Conservation (phyloP, 2,888 invertebrate genomes). For the Ceraclea dissimilis region DNA sequence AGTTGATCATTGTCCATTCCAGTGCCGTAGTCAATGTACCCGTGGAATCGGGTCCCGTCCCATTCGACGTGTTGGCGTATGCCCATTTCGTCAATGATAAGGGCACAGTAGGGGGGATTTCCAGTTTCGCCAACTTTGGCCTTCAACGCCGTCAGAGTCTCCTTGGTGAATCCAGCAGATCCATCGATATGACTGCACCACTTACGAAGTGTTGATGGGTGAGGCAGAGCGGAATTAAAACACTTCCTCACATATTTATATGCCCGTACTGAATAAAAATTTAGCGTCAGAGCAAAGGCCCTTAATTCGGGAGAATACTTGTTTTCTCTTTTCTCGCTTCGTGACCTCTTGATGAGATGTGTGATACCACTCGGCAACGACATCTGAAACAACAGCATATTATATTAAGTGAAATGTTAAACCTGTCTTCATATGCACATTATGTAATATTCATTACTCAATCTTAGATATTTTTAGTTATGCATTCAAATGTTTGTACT, state of each 20-base stretch:
- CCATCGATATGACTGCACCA: background rate
- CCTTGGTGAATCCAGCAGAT: background rate
- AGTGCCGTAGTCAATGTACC: conserved; percentile 1
- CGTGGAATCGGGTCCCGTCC: background rate
- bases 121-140: background rate
- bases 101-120: background rate
- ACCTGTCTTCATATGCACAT: too few relatives aligned
- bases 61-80: background rate
- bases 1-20: background rate
- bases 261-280: background rate
- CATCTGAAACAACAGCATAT: too few relatives aligned
- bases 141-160: background rate
- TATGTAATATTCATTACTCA: too few relatives aligned
- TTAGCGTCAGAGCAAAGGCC: background rate
- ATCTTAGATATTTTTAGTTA: too few relatives aligned
- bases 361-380: background rate
- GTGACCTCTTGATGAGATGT: background rate
- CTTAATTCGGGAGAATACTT: background rate
- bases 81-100: background rate
- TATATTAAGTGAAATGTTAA: too few relatives aligned
- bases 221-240: background rate
- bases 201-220: background rate
- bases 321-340: background rate
- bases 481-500: too few relatives aligned
- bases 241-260: background rate